Conservation (phyloP, 2,888 invertebrate species). For the Hemicrepidius hirtus region DNA sequence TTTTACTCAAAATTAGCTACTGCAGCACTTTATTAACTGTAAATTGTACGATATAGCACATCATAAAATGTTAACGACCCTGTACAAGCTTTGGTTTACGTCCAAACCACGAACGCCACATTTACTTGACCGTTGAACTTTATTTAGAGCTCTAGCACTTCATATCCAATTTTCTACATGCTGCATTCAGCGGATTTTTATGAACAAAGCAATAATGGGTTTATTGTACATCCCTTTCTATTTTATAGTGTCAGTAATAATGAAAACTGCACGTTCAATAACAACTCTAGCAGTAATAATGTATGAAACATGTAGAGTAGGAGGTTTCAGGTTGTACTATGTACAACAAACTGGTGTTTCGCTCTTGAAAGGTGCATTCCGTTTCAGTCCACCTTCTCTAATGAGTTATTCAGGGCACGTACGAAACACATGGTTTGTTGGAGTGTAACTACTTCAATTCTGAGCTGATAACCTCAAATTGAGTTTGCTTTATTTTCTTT, state of each 20-base stretch:
- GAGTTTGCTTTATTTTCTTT: constrained; percentile 54
- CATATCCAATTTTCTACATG: constrained; percentile 44
- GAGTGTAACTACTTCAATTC: constrained; percentile 56
- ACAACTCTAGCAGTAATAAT: constrained; percentile 19
- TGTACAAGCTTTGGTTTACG: constrained; percentile 40
- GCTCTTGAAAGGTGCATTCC: constrained; percentile 10
- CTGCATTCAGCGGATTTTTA: constrained; percentile 40
- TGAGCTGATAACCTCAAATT: constrained; percentile 58
- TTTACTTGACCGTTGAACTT: constrained; percentile 43
- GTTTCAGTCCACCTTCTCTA: constrained; percentile 20
- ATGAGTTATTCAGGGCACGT: constrained; percentile 55
- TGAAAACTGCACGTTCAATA: constrained; percentile 26
- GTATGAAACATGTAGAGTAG: constrained; percentile 10
- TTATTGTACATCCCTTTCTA: constrained; percentile 21
- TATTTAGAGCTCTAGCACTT: constrained; percentile 37
- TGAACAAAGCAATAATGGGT: constrained; percentile 28
- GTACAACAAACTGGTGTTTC: neutral
- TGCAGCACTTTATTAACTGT: constrained; percentile 35
- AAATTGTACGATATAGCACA: constrained; percentile 32
- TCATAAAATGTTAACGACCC: constrained; percentile 44
- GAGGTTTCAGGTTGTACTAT: constrained; percentile 5
- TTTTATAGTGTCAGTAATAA: constrained; percentile 30
- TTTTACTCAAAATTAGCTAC: constrained; percentile 26
- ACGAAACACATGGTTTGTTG: constrained; percentile 54
- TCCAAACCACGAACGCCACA: constrained; percentile 37